Evolutionary conservation across 2,888 invertebrate species (phyloP).

Genomic region (Tridacna gigas): DNA sequence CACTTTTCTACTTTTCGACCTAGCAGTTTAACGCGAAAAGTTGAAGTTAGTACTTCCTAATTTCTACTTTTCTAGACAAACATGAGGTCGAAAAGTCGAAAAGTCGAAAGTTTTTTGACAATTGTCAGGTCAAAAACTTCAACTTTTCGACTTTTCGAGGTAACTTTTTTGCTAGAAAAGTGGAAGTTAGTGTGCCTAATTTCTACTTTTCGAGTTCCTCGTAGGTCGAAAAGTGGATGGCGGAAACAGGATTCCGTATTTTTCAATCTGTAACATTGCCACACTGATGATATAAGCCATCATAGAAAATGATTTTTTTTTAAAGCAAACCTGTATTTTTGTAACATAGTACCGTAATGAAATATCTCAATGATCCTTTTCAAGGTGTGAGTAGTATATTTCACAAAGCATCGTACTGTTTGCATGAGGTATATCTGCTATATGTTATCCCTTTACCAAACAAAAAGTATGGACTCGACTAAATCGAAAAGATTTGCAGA

Average conservation of each 20-base stretch:
- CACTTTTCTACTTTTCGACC: conserved; percentile 3
- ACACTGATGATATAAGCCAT: no score
- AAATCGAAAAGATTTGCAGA: no score
- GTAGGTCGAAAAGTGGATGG: neutral
- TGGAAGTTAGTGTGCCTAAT: neutral
- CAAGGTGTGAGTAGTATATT: no score
- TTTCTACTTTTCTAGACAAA: neutral
- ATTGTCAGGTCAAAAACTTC: neutral
- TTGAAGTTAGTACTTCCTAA: neutral
- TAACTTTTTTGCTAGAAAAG: neutral
- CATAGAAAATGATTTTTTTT: no score
- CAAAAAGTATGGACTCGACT: no score
- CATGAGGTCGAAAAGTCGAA: neutral
- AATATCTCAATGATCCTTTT: no score
- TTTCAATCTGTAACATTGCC: neutral
- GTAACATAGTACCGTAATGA: no score
- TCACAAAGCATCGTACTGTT: no score
- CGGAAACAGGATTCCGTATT: neutral
- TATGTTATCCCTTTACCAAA: no score
- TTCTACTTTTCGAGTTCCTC: neutral
- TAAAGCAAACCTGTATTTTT: no score
- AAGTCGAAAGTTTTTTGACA: neutral
- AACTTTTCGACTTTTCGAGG: neutral
- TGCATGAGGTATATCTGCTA: no score
- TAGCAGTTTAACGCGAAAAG: neutral